Percentiles rank a stretch among this genome's conserved stretches.
Conservation (phyloP, 2,797 vertebrate genomes). For the Muscicapa striata region DNA sequence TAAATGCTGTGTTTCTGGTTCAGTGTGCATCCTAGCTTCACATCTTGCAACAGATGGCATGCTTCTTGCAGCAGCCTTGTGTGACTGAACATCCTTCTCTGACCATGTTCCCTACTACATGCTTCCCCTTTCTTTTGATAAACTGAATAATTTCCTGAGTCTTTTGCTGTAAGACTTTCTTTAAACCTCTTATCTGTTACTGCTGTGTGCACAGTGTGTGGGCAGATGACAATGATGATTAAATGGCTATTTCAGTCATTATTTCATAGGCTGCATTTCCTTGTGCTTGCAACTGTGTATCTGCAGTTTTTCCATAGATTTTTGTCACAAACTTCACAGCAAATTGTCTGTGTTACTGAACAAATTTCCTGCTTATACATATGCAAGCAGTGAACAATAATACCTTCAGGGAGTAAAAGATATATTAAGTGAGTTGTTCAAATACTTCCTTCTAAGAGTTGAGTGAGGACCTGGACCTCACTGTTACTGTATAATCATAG, state of each 20-base stretch:
- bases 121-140: conserved; percentile 27
- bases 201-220: not conserved
- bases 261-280: not conserved
- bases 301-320: not conserved
- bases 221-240: not conserved
- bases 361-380: not conserved
- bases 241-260: not conserved
- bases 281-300: not conserved
- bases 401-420: not conserved
- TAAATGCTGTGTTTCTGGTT: not conserved
- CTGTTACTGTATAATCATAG: not conserved
- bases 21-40: not conserved
- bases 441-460: not conserved
- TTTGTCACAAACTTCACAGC: not conserved
- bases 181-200: not conserved
- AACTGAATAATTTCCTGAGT: not conserved
- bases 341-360: not conserved
- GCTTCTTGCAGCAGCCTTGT: not conserved
- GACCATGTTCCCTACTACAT: not conserved
- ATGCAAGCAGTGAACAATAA: not conserved
- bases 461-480: not conserved
- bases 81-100: not conserved
- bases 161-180: not conserved
- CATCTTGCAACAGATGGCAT: not conserved
- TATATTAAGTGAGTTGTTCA: not conserved